These are phyloP conservation scores for Reticulitermes speratus DNA, from an alignment of 1,140 invertebrate genomes.

Conservation along the genomic window DNA sequence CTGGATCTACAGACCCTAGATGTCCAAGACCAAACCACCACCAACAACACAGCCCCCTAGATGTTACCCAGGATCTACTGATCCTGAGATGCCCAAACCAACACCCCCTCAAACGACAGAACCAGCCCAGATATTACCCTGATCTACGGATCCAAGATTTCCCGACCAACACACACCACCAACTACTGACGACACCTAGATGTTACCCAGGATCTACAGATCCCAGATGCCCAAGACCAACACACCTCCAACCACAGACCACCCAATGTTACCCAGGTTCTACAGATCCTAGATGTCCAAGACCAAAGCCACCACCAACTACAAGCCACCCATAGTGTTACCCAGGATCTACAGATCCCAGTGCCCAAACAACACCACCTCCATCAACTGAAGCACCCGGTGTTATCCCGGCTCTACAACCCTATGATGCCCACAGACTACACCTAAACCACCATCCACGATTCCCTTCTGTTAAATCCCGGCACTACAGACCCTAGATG, in stretches of 20 bases:
- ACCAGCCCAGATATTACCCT: constrained; percentile 37
- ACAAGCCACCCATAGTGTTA: constrained; percentile 37
- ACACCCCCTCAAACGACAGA: constrained; percentile 38
- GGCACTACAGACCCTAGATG: constrained; percentile 47
- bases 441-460: constrained; percentile 32
- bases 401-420: constrained; percentile 44
- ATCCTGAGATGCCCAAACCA: constrained; percentile 45
- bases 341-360: constrained; percentile 44
- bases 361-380: constrained; percentile 40
- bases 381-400: constrained; percentile 34
- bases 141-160: constrained; percentile 44
- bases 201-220: constrained; percentile 45
- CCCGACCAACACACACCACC: constrained; percentile 39
- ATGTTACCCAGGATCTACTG: constrained; percentile 44
- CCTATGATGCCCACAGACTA: constrained; percentile 42
- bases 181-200: constrained; percentile 33
- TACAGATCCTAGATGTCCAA: constrained; percentile 45
- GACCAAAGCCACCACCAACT: constrained; percentile 33
- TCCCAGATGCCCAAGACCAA: constrained; percentile 41
- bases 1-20: constrained; percentile 46
- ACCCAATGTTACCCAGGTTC: constrained; percentile 44
- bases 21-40: constrained; percentile 41
- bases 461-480: constrained; percentile 37
- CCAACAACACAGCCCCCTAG: constrained; percentile 38
- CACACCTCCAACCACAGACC: constrained; percentile 33